phyloP scores from a whole-genome alignment of 2,888 invertebrate species.

The Brachypterus glaber region DNA sequence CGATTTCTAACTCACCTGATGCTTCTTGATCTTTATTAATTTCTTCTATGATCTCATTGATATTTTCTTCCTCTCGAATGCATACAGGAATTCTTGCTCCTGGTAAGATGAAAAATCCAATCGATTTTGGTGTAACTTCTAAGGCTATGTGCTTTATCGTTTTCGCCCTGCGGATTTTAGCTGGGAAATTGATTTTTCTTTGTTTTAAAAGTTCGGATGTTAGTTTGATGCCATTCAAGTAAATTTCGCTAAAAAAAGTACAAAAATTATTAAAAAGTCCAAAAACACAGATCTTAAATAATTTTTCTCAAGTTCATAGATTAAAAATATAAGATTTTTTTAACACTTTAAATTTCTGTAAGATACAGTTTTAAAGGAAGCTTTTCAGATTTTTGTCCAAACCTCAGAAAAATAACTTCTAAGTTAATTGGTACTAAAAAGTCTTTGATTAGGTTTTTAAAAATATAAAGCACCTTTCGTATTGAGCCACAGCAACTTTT shows the following conservation, averaged over 20 bases:
- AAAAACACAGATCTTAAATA: background rate
- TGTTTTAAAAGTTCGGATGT: constrained; percentile 47
- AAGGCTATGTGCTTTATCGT: constrained; percentile 46
- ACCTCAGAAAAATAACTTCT: no score
- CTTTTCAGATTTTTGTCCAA: no score
- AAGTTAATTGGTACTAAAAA: no score
- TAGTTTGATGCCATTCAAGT: constrained; percentile 55
- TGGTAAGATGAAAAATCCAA: constrained; percentile 68
- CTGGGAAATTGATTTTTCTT: constrained; percentile 33
- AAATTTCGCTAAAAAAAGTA: constrained; percentile 43
- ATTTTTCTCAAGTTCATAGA: no score
- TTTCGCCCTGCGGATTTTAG: constrained; percentile 44
- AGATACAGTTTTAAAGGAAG: no score
- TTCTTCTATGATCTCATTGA: constrained; percentile 28
- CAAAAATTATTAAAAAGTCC: background rate
- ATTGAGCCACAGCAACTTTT: no score
- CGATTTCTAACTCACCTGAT: constrained; percentile 37
- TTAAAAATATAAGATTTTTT: no score
- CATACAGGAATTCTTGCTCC: constrained; percentile 55
- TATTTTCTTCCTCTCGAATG: constrained; percentile 30
- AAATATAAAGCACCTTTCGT: no score
- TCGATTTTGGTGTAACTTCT: constrained; percentile 54
- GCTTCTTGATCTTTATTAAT: constrained; percentile 35
- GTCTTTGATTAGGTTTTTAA: no score
- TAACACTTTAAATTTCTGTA: no score